Percentiles rank a stretch among this genome's conserved stretches.
Conservation (phyloP, 2,113 vertebrate species). For the Talpa occidentalis region DNA sequence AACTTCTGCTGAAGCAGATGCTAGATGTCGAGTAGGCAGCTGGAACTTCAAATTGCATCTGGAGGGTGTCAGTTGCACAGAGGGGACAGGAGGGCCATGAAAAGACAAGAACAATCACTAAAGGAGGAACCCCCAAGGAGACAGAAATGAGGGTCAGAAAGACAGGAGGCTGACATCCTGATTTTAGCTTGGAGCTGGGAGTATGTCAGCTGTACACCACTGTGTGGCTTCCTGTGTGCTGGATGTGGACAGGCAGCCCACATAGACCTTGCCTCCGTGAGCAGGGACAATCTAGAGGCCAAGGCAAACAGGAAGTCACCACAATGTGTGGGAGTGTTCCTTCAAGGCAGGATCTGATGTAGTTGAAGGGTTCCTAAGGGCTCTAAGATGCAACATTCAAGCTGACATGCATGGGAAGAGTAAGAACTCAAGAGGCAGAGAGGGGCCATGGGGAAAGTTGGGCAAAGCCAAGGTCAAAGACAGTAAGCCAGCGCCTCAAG, state of each 20-base stretch:
- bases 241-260: neutral
- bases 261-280: neutral
- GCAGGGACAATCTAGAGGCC: neutral
- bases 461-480: neutral
- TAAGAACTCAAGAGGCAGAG: neutral
- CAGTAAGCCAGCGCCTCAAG: fast-evolving
- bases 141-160: neutral
- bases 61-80: neutral
- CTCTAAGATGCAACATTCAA: neutral
- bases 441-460: neutral
- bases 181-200: neutral
- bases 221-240: neutral
- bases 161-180: neutral
- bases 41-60: neutral
- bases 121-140: neutral
- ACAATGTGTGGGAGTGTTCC: neutral
- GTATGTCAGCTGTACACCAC: neutral
- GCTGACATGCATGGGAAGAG: neutral
- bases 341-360: neutral
- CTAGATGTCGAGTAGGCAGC: neutral
- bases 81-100: neutral
- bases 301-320: neutral
- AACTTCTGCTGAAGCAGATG: neutral
- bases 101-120: neutral
- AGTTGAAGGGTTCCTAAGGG: neutral